Evolutionary conservation across 2,113 vertebrate genomes (phyloP).

Genomic region (Litocranius walleri): DNA sequence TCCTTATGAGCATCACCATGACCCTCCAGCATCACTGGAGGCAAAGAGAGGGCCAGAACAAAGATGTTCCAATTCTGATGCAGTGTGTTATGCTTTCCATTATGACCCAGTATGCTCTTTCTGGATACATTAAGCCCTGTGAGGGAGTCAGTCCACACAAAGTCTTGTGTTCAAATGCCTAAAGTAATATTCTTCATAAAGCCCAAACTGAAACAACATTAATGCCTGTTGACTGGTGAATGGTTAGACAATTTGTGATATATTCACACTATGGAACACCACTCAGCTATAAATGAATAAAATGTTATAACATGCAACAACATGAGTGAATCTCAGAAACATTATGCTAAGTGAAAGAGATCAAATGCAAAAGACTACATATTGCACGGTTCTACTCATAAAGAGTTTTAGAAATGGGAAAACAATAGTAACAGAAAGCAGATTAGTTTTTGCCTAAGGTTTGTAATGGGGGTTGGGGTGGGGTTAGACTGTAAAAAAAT

Average conservation of each 20-base stretch:
- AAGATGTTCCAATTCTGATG: not conserved
- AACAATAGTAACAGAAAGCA: not conserved
- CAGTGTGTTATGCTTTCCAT: not conserved
- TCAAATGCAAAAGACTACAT: not conserved
- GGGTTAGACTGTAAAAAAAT: not conserved
- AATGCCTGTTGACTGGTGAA: too few species aligned
- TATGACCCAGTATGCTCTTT: not conserved
- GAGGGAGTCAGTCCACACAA: not conserved
- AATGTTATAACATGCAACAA: not conserved
- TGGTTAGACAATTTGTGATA: too few species aligned
- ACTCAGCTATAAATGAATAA: not conserved
- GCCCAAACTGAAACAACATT: too few species aligned
- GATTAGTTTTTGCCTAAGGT: not conserved
- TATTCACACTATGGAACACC: not conserved
- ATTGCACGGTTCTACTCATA: not conserved
- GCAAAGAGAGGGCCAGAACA: not conserved
- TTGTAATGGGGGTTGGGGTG: not conserved
- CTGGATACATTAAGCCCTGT: not conserved
- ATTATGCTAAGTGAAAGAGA: not conserved
- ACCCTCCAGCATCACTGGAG: not conserved
- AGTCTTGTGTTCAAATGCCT: not conserved
- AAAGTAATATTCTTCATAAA: too few species aligned
- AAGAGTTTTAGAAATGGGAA: constrained; percentile 7
- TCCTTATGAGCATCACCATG: not conserved
- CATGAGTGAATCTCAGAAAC: not conserved